Evolutionary conservation across 2,797 vertebrate species (phyloP), one percentile per base, ranked within the genome.

Genomic region (Tinamus major): DNA sequence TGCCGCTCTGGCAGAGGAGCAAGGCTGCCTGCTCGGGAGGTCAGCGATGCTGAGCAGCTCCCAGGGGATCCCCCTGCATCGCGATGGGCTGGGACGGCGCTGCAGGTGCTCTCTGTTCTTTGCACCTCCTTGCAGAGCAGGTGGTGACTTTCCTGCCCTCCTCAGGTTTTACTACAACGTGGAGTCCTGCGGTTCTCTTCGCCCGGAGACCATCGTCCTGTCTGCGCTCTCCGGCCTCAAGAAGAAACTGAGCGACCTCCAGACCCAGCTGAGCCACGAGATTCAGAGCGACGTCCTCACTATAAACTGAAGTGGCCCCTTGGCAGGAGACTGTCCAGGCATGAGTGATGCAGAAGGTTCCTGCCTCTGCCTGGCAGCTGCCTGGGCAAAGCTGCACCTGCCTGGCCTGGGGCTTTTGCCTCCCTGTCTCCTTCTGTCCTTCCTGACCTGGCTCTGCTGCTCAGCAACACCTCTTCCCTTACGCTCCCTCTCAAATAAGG

Each of bases 231-330:
- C 99, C 0, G 99, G 99, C 81, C 97, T 99, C 37, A 99, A 99
- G 98, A 99, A 99, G 98, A 99, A 99, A 80, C 97, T 99, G 85
- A 99, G 99, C 0, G 99, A 99, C 84, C 98, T 99, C 74, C 99
- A 99, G 98, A 99, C 99, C 6, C 99, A 99, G 94, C 97, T 99
- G 93, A 99, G 99, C 97, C 99, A 99, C 0, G 99, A 99, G 96
- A 99, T 99, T 93, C 99, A 99, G 98, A 99, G 98, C 0, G 99
- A 99, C 0, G 99, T 99, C n/a, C 98, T 99, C 70, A 99, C 99
- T 71, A 99, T 99, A 94, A 99, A 99, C 97, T 99, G 97, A 97
- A 67, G 26, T 39, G 16, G 11, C 35, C 39, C 9, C 8, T 79
- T n/a, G 49, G 31, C 12, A 3, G 26, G 51, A n/a, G 41, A 31